phyloP scores from a whole-genome alignment of 2,113 vertebrate genomes.

The Dromaius novaehollandiae region DNA sequence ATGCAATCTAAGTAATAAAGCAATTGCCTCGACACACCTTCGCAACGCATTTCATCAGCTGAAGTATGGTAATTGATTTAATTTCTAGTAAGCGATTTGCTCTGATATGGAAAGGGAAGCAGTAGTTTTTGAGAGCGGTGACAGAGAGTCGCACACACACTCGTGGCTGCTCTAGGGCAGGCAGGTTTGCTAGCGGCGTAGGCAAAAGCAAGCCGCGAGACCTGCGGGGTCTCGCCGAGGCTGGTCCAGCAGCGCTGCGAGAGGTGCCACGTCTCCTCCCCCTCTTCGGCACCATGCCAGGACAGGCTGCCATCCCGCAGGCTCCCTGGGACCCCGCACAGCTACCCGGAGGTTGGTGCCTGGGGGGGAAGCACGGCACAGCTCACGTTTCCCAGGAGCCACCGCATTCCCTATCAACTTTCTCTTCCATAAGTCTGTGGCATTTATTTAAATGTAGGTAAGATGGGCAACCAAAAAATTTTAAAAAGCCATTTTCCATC shows the following conservation, averaged over 20 bases:
- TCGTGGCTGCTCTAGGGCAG: neutral
- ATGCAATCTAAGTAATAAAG: neutral
- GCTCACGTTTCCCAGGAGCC: neutral
- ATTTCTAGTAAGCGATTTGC: neutral
- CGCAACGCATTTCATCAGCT: neutral
- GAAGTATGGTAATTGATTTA: neutral
- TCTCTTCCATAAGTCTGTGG: neutral
- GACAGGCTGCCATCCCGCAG: neutral
- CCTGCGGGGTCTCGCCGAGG: neutral
- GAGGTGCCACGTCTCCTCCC: neutral
- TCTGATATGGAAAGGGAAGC: neutral
- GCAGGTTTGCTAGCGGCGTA: accelerated
- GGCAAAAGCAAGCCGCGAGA: neutral
- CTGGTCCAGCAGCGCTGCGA: neutral
- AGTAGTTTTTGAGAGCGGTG: neutral
- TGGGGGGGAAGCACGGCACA: neutral
- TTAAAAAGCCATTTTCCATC: neutral
- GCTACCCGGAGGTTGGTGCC: neutral
- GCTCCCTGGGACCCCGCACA: neutral
- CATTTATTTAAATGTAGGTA: neutral
- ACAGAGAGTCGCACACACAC: neutral
- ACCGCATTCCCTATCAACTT: neutral
- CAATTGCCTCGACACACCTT: neutral
- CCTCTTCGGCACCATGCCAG: neutral
- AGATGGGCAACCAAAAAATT: neutral